These are phyloP conservation scores for Propithecus perrieri DNA, from an alignment of 2,797 vertebrate species.

Conservation along the genomic window DNA sequence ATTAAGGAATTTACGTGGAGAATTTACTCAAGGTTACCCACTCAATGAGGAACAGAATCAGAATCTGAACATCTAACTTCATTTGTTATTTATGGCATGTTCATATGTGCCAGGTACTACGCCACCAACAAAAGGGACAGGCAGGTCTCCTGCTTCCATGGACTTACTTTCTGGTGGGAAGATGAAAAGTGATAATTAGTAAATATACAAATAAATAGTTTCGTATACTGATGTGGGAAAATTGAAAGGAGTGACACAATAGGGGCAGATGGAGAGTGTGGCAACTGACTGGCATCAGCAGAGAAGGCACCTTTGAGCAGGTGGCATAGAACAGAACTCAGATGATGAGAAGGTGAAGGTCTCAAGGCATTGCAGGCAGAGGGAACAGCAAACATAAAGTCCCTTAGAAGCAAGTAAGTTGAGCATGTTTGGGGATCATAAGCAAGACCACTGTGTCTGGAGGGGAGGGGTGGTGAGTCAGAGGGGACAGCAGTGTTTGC, in stretches of 20 bases:
- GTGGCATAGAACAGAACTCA: neutral
- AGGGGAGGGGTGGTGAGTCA: too few species aligned
- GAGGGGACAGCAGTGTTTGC: neutral
- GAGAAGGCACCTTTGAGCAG: neutral
- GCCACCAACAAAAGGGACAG: neutral
- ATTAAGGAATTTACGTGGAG: neutral
- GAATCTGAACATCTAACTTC: neutral
- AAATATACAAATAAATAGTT: neutral
- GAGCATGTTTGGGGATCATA: neutral
- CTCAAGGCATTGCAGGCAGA: neutral
- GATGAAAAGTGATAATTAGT: neutral
- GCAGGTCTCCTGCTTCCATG: neutral
- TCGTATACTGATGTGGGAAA: neutral
- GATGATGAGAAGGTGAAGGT: too few species aligned
- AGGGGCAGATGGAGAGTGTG: neutral
- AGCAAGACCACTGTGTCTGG: neutral
- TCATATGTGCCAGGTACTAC: neutral
- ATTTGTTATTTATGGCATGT: neutral
- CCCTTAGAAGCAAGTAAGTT: too few species aligned
- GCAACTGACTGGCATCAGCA: neutral
- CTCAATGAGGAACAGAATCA: neutral
- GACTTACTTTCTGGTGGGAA: neutral
- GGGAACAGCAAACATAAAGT: neutral
- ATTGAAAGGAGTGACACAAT: neutral
- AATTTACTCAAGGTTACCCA: neutral